Base-by-base conservation (phyloP, 2,888 invertebrate species). In the Caenorhabditis sp. region DNA sequence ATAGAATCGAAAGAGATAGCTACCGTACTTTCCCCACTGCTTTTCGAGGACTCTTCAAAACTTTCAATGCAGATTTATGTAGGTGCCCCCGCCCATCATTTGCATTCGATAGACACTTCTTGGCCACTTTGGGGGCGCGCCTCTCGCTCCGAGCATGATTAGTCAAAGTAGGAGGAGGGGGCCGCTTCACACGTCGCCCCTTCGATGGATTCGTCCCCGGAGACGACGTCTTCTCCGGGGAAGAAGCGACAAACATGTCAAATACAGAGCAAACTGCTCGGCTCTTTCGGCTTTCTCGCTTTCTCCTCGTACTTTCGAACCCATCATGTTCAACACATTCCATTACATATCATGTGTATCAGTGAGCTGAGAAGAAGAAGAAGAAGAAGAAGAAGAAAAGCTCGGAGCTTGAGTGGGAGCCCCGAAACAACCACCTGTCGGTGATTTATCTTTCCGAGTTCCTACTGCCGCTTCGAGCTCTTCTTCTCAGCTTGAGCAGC, bases 51-150 rank as follows among this genome's bases (percentile, higher is more conserved):
- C 63, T 24, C 32, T 35, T 66, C 32, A 66, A 39, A 68, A 68
- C 68, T 68, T 68, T 68, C 58, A 59, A 68, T 68, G 68, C 68
- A 68, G 68, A 68, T 68, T 68, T 68, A 68, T 68, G 68, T 68
- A 55, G 55, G 56, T 66, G 43, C 39, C 65, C 24, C 56, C 24
- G 13, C 46, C 26, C 66, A 66, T 66, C 66, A 66, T 66, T 66
- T 66, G 66, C 66, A 66, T 66, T 32, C 46, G 27, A 35, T 66
- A 41, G 66, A 22, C n/a, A n/a, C n/a, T n/a, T n/a, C n/a, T n/a
- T n/a, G n/a, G 30, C 41, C 50, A 50, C 46, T 50, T 50, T 30
- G 26, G 35, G 52, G 17, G 8, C 11, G 46, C 65, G 32, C 63
- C 39, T n/a, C n/a, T n/a, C n/a, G n/a, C n/a, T n/a, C 52, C 52